These are phyloP conservation scores for Aphodius granarius DNA, from an alignment of 2,888 invertebrate species.

Conservation along the genomic window DNA sequence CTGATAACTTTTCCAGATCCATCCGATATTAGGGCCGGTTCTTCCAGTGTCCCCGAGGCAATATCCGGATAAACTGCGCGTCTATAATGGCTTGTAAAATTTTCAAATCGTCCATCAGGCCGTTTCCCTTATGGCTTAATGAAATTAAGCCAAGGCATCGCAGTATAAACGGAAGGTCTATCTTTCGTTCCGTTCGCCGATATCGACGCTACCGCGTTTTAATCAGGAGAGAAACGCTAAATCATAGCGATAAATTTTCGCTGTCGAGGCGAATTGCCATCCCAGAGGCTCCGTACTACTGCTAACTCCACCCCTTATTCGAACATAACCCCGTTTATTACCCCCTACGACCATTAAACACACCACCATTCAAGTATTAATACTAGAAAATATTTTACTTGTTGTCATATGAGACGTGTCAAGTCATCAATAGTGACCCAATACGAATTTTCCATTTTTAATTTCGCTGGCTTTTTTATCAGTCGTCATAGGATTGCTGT, in stretches of 20 bases:
- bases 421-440: too few species aligned
- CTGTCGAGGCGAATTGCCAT: not conserved
- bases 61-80: not conserved
- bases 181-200: not conserved
- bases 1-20: too few species aligned
- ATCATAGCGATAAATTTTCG: slow-evolving; percentile 10
- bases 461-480: not conserved
- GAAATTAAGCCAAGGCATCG: slow-evolving; percentile 3
- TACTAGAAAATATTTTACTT: not conserved
- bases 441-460: too few species aligned
- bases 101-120: slow-evolving; percentile 9
- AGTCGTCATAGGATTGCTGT: not conserved
- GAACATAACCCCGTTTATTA: slow-evolving; percentile 4
- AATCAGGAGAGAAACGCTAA: slow-evolving; percentile 8
- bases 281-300: not conserved
- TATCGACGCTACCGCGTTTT: slow-evolving; percentile 4
- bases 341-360: not conserved
- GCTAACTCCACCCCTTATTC: slow-evolving; percentile 1
- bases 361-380: not conserved
- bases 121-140: slow-evolving; percentile 13
- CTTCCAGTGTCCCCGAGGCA: too few species aligned
- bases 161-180: not conserved
- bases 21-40: too few species aligned
- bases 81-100: slow-evolving; percentile 6
- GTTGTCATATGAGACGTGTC: too few species aligned